Percentiles rank a stretch among this genome's conserved stretches.
phyloP scores from a whole-genome alignment of 2,113 vertebrate genomes.

The Cryptomyrus ogoouensis region DNA sequence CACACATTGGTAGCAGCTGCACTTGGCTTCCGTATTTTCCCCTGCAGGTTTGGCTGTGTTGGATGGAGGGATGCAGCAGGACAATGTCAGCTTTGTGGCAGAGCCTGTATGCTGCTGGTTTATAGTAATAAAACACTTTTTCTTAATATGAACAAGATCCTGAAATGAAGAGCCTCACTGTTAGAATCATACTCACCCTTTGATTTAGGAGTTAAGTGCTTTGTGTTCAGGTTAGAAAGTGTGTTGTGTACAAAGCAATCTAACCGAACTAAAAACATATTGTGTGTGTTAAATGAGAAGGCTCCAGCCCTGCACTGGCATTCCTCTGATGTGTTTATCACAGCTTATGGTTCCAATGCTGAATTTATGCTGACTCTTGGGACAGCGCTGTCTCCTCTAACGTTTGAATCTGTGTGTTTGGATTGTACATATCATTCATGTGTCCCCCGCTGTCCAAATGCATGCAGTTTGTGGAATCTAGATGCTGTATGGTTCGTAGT shows the following conservation, averaged over 20 bases:
- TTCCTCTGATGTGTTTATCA: neutral
- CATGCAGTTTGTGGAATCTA: neutral
- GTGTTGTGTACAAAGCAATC: neutral
- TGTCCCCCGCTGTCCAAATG: neutral
- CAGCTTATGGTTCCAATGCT: neutral
- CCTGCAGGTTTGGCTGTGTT: slow-evolving; percentile 23
- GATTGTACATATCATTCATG: neutral
- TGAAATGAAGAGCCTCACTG: neutral
- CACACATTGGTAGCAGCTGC: slow-evolving; percentile 15
- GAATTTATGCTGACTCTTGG: neutral
- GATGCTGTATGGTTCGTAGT: neutral
- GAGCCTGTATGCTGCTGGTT: slow-evolving; percentile 14
- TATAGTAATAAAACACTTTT: neutral
- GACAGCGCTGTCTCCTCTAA: neutral
- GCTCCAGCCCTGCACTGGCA: neutral
- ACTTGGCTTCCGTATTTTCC: neutral
- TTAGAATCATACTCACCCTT: neutral
- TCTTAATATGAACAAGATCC: neutral
- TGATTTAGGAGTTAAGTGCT: neutral
- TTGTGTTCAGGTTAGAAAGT: neutral
- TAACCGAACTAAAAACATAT: neutral
- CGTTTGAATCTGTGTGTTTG: neutral
- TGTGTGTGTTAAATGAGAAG: neutral
- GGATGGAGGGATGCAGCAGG: slow-evolving; percentile 28
- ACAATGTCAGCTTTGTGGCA: slow-evolving; percentile 28